Evolutionary conservation across 2,888 invertebrate species (phyloP), one percentile per base, ranked within the genome.

Genomic region (Xylophagus ater): DNA sequence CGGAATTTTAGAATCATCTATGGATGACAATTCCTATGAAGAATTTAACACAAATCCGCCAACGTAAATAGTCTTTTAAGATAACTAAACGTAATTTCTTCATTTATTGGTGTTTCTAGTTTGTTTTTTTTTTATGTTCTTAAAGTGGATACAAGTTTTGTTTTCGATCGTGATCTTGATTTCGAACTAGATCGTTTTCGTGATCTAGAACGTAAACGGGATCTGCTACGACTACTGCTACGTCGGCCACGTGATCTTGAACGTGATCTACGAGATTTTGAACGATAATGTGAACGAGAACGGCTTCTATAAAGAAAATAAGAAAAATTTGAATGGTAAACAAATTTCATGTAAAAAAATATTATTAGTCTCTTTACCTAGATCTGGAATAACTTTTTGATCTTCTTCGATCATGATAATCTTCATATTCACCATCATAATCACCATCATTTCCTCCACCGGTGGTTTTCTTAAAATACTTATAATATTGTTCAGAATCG

Each of bases 391-490:
- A 51, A 41, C 51, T 47, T 29, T 48, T 55, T 44, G 40, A 49
- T 24, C 57, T 49, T 24, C 53, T 53, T 55, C 53, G 63, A 50
- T 47, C 64, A 34, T 6, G 54, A 48, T 13, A 52, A 47, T 37
- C 51, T 45, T 30, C 9, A 12, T 32, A 31, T 12, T 3, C 53
- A 49, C 69, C 69, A 48, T 71, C 68, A 46, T 67, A 66, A 48
- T 65, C 66, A 47, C 62, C 67, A 40, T 70, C 71, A 15, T 65
- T 61, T 35, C 73, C 71, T 28, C 71, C 65, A 31, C 73, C 70
- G 0, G 73, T 66, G 23, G 78, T 62, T 50, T 70, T 74, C 34
- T 74, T 72, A 47, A 76, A 76, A 44, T 78, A 76, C 49, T 74
- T 74, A 47, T 54, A 51, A 45, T 54, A 55, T 31, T 44, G 41